Evolutionary conservation across 2,888 invertebrate genomes (phyloP).

Genomic region (Oxyteleia sp.): DNA sequence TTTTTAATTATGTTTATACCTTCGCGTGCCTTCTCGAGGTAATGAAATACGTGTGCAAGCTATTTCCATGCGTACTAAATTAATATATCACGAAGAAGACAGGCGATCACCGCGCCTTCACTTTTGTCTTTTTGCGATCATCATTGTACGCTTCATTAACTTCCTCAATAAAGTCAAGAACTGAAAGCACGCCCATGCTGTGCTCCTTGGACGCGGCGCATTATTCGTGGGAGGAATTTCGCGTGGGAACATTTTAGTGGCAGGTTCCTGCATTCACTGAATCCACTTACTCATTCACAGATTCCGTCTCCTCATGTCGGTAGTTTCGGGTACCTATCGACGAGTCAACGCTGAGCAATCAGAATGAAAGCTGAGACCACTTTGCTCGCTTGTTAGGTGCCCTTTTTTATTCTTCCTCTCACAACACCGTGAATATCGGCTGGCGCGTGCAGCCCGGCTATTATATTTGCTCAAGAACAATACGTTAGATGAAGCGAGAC

Average conservation of each 20-base stretch:
- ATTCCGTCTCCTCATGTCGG: constrained; percentile 67
- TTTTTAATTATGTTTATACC: neutral
- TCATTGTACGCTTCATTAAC: constrained; percentile 67
- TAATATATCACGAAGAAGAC: constrained; percentile 46
- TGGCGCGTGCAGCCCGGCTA: constrained; percentile 64
- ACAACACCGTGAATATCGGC: constrained; percentile 60
- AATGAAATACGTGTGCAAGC: constrained; percentile 12
- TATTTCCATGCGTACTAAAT: constrained; percentile 30
- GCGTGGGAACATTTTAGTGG: constrained; percentile 80
- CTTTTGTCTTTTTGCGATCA: constrained; percentile 57
- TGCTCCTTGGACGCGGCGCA: constrained; percentile 50
- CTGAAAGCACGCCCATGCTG: constrained; percentile 64
- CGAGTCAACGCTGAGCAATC: constrained; percentile 70
- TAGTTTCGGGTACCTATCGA: constrained; percentile 71
- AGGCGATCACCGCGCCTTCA: constrained; percentile 30
- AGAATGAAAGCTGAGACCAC: constrained; percentile 73
- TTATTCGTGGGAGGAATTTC: constrained; percentile 81
- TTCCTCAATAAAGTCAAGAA: constrained; percentile 67
- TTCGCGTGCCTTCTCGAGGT: constrained; percentile 3
- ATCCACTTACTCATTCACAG: constrained; percentile 72
- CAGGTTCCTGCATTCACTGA: constrained; percentile 70
- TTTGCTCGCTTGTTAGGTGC: constrained; percentile 72
- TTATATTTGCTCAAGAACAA: constrained; percentile 63
- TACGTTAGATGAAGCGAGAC: constrained; percentile 28
- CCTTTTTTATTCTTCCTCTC: constrained; percentile 66